phyloP scores from a whole-genome alignment of 2,113 vertebrate species.

The Podarcis raffonei region DNA sequence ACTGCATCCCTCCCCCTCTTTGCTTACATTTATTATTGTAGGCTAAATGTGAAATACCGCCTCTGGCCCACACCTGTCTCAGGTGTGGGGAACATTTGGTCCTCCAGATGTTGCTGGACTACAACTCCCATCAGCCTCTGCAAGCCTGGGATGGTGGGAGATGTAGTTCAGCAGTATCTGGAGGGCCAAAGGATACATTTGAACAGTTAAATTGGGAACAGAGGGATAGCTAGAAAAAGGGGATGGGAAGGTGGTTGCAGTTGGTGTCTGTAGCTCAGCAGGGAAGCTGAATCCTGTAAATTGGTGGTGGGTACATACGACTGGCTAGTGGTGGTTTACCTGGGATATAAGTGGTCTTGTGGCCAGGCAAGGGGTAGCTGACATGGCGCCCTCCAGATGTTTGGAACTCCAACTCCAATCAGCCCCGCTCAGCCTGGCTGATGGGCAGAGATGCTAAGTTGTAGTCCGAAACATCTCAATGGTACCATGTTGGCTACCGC shows the following conservation, averaged over 20 bases:
- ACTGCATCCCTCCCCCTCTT: neutral
- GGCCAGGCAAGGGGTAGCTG: neutral
- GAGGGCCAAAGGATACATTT: neutral
- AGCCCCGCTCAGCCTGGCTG: no score
- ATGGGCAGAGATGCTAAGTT: no score
- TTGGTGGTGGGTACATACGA: neutral
- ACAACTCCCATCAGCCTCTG: no score
- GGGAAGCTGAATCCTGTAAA: neutral
- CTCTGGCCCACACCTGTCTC: neutral
- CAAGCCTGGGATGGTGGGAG: no score
- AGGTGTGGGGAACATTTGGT: neutral
- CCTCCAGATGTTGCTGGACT: no score
- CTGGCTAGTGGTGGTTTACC: neutral
- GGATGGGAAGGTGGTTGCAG: neutral
- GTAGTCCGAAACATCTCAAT: no score
- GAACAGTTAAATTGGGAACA: neutral
- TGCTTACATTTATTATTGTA: neutral
- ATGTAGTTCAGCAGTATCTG: no score
- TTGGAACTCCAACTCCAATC: no score
- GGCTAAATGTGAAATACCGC: neutral
- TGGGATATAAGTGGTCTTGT: rapidly evolving
- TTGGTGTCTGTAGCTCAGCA: neutral
- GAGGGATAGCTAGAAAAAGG: neutral
- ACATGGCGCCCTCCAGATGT: no score
- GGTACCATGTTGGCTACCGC: no score